A percentile compares a stretch with the other conserved stretches of the same genome.
phyloP scores from a whole-genome alignment of 1,140 invertebrate genomes.

The Drosophila kanapiae region DNA sequence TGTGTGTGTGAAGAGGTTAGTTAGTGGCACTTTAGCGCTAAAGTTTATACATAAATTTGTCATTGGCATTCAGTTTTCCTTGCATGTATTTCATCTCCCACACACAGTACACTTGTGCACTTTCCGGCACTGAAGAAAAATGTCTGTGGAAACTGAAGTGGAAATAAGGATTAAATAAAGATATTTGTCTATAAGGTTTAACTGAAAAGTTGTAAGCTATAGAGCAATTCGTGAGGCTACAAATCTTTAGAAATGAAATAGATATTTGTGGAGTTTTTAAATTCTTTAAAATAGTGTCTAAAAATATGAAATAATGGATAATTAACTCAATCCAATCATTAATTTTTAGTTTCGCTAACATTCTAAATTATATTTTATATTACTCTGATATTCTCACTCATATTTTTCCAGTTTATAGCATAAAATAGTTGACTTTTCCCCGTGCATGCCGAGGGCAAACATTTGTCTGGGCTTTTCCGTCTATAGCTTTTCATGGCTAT shows the following conservation, averaged over 20 bases:
- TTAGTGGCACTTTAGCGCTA: conserved; percentile 81
- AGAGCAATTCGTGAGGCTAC: neutral
- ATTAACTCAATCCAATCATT: neutral
- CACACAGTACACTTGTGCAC: conserved; percentile 13
- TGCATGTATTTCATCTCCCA: conserved; percentile 16
- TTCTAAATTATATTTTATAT: no score
- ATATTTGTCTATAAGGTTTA: no score
- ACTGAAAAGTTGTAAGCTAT: neutral
- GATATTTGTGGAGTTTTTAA: neutral
- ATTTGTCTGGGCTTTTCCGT: conserved; percentile 51
- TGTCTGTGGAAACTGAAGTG: no score
- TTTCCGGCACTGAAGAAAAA: conserved; percentile 17
- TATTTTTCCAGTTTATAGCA: no score
- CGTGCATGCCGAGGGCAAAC: conserved; percentile 41
- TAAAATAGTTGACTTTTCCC: neutral
- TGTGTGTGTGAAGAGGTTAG: conserved; percentile 63
- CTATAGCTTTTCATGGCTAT: conserved; percentile 46
- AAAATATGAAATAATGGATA: neutral
- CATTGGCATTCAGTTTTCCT: conserved; percentile 75
- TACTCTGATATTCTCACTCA: neutral
- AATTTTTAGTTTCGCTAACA: no score
- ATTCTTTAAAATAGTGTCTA: neutral
- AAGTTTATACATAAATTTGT: conserved; percentile 83
- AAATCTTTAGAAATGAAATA: neutral
- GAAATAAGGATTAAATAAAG: neutral